A percentile compares a stretch with the other conserved stretches of the same genome.
phyloP scores from a whole-genome alignment of 1,140 invertebrate species.

The Ceratina australensis region DNA sequence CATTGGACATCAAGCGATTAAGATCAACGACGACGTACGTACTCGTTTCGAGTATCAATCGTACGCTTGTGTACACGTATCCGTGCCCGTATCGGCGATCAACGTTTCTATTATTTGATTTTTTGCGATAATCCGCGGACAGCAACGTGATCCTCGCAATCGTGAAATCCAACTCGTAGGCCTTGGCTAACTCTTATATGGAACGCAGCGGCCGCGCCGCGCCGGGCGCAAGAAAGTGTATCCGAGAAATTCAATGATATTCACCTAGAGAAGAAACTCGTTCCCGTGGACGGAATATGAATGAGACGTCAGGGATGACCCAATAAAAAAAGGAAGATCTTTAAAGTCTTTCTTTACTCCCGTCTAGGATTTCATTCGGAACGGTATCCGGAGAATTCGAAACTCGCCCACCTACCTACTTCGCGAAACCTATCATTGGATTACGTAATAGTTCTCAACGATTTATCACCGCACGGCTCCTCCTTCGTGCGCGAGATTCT shows the following conservation, averaged over 20 bases:
- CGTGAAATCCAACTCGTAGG: conserved; percentile 51
- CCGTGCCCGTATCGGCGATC: conserved; percentile 13
- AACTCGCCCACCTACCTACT: background rate
- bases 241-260: conserved; percentile 49
- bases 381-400: conserved; percentile 13
- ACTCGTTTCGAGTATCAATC: background rate
- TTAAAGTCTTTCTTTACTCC: conserved; percentile 19
- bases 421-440: conserved; percentile 8
- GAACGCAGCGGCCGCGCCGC: conserved; percentile 11
- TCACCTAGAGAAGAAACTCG: conserved; percentile 52
- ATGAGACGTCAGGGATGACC: conserved; percentile 49
- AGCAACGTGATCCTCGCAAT: conserved; percentile 38
- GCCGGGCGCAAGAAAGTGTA: conserved; percentile 40
- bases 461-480: background rate
- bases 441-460: background rate
- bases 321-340: conserved; percentile 23
- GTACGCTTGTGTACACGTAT: background rate
- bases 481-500: too few relatives aligned
- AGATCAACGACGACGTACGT: background rate
- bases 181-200: conserved; percentile 53
- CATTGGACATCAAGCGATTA: background rate
- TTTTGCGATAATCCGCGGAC: conserved; percentile 30
- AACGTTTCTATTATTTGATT: conserved; percentile 26
- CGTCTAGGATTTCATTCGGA: conserved; percentile 40
- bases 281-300: conserved; percentile 50